phyloP scores from a whole-genome alignment of 2,888 invertebrate genomes.

The Steromphala cineraria region DNA sequence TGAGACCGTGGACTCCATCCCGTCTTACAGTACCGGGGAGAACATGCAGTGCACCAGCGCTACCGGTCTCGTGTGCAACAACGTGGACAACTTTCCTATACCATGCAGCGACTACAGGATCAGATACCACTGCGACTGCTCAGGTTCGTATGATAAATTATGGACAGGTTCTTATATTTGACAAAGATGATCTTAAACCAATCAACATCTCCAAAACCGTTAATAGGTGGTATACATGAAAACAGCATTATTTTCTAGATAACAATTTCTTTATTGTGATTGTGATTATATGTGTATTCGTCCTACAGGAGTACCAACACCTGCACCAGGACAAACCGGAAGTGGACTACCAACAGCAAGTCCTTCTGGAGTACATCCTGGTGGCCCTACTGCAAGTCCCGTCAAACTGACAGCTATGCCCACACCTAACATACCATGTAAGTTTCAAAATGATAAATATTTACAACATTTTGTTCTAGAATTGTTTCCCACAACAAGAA shows the following conservation, averaged over 20 bases:
- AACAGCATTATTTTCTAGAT: too few species aligned
- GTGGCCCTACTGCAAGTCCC: neutral
- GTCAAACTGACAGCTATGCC: neutral
- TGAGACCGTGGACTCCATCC: constrained; percentile 44
- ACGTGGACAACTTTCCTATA: constrained; percentile 43
- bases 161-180: neutral
- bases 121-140: constrained; percentile 76
- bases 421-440: constrained; percentile 12
- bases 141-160: constrained; percentile 23
- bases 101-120: constrained; percentile 64
- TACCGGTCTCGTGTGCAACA: constrained; percentile 83
- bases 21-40: constrained; percentile 51
- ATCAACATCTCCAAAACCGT: too few species aligned
- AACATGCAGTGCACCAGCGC: constrained; percentile 77
- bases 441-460: neutral
- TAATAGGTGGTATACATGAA: too few species aligned
- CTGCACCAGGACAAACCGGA: neutral
- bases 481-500: too few species aligned
- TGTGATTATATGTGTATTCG: too few species aligned
- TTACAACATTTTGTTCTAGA: too few species aligned
- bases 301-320: neutral
- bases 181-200: too few species aligned
- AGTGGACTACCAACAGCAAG: constrained; percentile 11
- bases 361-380: neutral
- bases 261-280: too few species aligned